A percentile compares a stretch with the other conserved stretches of the same genome.
Evolutionary conservation across 2,797 vertebrate genomes (phyloP).

Genomic region (Sebastolobus alascanus): DNA sequence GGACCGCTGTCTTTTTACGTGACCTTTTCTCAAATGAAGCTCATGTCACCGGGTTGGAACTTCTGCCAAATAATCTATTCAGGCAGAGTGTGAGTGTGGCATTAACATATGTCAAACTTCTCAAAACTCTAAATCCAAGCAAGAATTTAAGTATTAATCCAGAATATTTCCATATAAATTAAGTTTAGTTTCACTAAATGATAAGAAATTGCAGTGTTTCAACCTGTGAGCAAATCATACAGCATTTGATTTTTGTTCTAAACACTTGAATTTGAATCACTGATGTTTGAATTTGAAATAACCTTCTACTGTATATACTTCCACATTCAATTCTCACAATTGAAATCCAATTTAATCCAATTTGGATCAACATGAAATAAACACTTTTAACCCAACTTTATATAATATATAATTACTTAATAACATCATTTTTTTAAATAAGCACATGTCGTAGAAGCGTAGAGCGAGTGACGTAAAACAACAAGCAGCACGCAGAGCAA

Average conservation of each 20-base stretch:
- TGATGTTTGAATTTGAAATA: neutral
- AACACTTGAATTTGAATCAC: neutral
- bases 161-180: neutral
- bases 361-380: too few relatives aligned
- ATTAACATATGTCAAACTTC: constrained; percentile 28
- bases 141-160: neutral
- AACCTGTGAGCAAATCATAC: neutral
- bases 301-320: too few relatives aligned
- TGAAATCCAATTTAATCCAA: too few relatives aligned
- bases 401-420: too few relatives aligned
- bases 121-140: neutral
- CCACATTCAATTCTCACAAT: too few relatives aligned
- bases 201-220: neutral
- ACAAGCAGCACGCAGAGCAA: too few relatives aligned
- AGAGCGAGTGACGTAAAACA: too few relatives aligned
- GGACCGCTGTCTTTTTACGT: constrained; percentile 49
- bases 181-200: neutral
- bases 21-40: constrained; percentile 72
- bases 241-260: neutral
- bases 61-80: constrained; percentile 43
- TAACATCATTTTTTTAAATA: too few relatives aligned
- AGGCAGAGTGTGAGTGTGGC: neutral
- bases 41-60: constrained; percentile 42
- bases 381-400: too few relatives aligned
- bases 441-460: too few relatives aligned